These are phyloP conservation scores for Choloepus hoffmanni DNA, from an alignment of 2,113 vertebrate genomes.

Conservation along the genomic window DNA sequence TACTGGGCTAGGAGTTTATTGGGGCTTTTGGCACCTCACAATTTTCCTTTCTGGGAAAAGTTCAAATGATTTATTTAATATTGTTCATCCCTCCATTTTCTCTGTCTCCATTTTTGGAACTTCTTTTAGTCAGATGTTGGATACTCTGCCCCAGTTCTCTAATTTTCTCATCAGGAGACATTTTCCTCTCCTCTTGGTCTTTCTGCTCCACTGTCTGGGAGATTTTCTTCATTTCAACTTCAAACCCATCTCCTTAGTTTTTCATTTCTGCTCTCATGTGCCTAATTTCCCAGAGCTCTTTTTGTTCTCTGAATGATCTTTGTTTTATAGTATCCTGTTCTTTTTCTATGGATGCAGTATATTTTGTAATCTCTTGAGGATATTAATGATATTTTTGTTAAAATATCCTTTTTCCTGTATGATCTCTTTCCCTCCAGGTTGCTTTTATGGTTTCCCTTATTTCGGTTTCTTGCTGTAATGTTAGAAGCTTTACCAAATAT, in stretches of 20 bases:
- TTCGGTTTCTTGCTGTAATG: neutral
- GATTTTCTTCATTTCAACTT: neutral
- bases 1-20: neutral
- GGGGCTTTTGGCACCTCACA: neutral
- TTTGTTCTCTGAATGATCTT: neutral
- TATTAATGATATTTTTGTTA: neutral
- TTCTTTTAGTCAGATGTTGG: neutral
- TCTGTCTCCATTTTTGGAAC: conserved; percentile 10
- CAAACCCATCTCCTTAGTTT: neutral
- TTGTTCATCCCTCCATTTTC: conserved; percentile 7
- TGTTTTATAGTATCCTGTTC: neutral
- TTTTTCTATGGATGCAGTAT: neutral
- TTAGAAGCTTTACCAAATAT: neutral
- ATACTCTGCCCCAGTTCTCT: neutral
- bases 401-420: neutral
- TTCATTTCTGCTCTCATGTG: neutral
- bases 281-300: neutral
- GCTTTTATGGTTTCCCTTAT: neutral
- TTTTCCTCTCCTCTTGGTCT: neutral
- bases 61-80: conserved; percentile 28
- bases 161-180: neutral
- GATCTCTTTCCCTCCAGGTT: neutral
- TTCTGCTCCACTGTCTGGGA: neutral
- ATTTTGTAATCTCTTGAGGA: neutral
- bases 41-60: conserved; percentile 4